These are phyloP conservation scores for Campaea margaritaria DNA, from an alignment of 2,888 invertebrate genomes.

Conservation along the genomic window DNA sequence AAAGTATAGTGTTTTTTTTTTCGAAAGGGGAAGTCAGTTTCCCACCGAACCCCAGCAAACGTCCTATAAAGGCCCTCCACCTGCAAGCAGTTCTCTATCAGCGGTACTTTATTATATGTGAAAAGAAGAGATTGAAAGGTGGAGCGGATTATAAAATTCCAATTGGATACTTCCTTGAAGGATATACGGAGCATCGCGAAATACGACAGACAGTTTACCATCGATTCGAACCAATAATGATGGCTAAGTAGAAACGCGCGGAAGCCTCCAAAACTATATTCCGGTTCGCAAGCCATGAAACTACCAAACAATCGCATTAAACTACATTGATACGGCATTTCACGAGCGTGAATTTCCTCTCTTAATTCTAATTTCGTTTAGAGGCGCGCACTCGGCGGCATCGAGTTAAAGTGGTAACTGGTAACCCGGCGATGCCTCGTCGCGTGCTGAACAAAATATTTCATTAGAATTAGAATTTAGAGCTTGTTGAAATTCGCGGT, in stretches of 20 bases:
- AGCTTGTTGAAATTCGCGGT: constrained; percentile 50
- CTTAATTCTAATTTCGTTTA: constrained; percentile 24
- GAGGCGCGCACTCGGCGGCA: constrained; percentile 12
- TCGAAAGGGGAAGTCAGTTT: too few species aligned
- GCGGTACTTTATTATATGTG: too few species aligned
- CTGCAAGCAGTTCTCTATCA: too few species aligned
- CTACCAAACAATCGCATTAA: constrained; percentile 23
- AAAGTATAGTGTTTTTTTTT: too few species aligned
- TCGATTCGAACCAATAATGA: too few species aligned
- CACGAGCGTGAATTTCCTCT: constrained; percentile 16
- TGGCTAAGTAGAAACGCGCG: not conserved
- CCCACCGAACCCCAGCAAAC: too few species aligned
- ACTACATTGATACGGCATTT: constrained; percentile 20
- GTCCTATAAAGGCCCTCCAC: too few species aligned
- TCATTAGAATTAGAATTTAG: constrained; percentile 57
- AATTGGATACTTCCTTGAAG: too few species aligned
- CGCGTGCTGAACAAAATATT: constrained; percentile 58
- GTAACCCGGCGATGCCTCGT: constrained; percentile 44
- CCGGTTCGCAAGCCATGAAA: constrained; percentile 17
- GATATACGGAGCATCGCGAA: too few species aligned
- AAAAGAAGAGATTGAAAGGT: too few species aligned
- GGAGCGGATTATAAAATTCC: too few species aligned
- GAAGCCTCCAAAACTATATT: constrained; percentile 13
- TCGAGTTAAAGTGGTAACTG: constrained; percentile 48
- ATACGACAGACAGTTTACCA: too few species aligned